Base-by-base conservation (phyloP, 2,888 invertebrate genomes). In the Neoascia interrupta region DNA sequence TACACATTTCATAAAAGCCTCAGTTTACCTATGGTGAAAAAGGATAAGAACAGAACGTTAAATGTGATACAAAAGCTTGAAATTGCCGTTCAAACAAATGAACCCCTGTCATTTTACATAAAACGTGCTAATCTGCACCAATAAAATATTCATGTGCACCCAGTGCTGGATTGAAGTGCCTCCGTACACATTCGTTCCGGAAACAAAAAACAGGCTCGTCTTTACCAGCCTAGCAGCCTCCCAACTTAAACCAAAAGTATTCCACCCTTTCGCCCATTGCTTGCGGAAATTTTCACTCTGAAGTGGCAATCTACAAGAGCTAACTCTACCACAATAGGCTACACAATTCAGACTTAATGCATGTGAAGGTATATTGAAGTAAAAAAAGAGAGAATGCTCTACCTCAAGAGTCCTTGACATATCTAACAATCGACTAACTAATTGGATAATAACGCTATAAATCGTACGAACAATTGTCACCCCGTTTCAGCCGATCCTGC, bases 361-460 rank as follows among this genome's bases (percentile, higher is more conserved):
- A 69, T 64, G 18, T 28, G 51, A 39, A 51, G 63, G 39, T 47
- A n/a, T 18, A 11, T n/a, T n/a, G n/a, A n/a, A n/a, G n/a, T n/a
- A n/a, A n/a, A n/a, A n/a, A n/a, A n/a, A n/a, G n/a, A 19, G 15
- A 26, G 11, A 10, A 10, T 54, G 47, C 13, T 26, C 49, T 37
- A 49, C n/a, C n/a, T n/a, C n/a, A 41, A 47, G 39, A 61, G 26
- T 49, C 13, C 39, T 54, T 61, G 19, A 54, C 45, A 28, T 19
- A 58, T 31, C 34, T 16, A 41, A 76, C 58, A 76, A 76, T 72
- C 60, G 54, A 76, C 72, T 64, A 45, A 54, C 76, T 72, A 72
- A 76, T 72, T 76, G 72, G 72, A 72, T 72, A 76, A 66, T 72
- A 60, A 72, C 64, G 41, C 60, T 60, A 60, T 66, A 72, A 72